A percentile compares a stretch with the other conserved stretches of the same genome.
phyloP scores from a whole-genome alignment of 2,888 invertebrate species.

The Lepidochitona cinerea region DNA sequence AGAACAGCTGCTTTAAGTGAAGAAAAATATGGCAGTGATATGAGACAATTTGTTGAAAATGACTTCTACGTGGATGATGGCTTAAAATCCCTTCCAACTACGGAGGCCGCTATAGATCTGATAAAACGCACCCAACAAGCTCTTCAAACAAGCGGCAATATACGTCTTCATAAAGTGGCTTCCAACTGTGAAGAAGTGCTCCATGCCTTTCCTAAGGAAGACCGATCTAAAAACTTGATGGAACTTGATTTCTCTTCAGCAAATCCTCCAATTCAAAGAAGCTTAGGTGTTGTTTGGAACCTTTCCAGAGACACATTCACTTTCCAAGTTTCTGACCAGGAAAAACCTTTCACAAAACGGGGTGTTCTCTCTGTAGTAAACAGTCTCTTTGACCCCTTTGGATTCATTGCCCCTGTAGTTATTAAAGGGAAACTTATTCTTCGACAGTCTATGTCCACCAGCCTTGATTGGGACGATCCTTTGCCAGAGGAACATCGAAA shows the following conservation, averaged over 20 bases:
- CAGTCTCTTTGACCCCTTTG: conserved; percentile 22
- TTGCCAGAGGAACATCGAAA: background rate
- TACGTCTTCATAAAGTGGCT: background rate
- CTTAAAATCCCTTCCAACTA: background rate
- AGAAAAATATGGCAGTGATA: background rate
- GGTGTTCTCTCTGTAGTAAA: conserved; percentile 20
- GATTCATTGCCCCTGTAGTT: conserved; percentile 18
- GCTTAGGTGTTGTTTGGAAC: conserved; percentile 10
- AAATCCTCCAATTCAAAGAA: background rate
- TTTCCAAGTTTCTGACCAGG: background rate
- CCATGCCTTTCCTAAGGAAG: background rate
- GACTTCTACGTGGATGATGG: background rate
- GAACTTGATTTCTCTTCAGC: background rate
- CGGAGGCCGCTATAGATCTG: background rate
- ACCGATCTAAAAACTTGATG: background rate
- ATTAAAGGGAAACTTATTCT: conserved; percentile 19
- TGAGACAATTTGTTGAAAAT: background rate
- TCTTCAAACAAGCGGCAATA: background rate
- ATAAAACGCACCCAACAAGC: background rate
- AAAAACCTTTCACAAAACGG: conserved; percentile 18
- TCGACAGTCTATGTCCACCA: conserved; percentile 1
- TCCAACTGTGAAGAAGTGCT: background rate
- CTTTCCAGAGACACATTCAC: background rate
- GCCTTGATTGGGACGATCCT: conserved; percentile 18
- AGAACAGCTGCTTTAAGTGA: background rate